Evolutionary conservation across 2,888 invertebrate genomes (phyloP).

Genomic region (Dicyrtomina minuta): DNA sequence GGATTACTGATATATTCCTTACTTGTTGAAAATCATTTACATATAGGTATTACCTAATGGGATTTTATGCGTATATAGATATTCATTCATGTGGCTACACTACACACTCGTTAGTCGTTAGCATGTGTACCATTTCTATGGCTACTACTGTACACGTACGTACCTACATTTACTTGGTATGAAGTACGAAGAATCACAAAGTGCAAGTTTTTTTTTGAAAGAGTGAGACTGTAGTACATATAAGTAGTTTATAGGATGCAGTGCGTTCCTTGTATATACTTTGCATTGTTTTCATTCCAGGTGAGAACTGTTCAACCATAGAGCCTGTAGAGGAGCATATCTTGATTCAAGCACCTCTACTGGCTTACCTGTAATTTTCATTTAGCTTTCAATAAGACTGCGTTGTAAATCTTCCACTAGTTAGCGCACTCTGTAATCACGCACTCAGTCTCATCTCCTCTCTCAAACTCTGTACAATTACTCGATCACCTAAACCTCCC

Average conservation of each 20-base stretch:
- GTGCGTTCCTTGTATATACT: neutral
- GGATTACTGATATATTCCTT: too few species aligned
- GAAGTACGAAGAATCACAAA: too few species aligned
- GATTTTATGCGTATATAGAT: neutral
- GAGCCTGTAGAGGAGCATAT: neutral
- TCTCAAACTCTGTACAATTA: too few species aligned
- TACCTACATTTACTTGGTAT: too few species aligned
- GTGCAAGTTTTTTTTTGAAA: too few species aligned
- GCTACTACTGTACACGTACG: too few species aligned
- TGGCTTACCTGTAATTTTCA: conserved; percentile 26
- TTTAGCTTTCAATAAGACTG: neutral
- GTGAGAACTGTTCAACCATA: neutral
- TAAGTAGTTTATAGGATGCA: neutral
- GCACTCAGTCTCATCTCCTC: neutral
- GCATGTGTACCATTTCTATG: too few species aligned
- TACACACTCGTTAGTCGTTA: neutral
- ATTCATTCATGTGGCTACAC: neutral
- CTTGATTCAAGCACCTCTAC: conserved; percentile 11
- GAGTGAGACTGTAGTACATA: neutral
- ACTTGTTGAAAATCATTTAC: too few species aligned
- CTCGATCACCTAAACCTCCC: too few species aligned
- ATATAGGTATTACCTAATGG: neutral
- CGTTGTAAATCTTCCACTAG: conserved; percentile 15
- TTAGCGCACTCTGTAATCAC: conserved; percentile 2
- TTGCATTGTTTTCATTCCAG: neutral